These are phyloP conservation scores for Bostrychus sinensis DNA, from an alignment of 2,113 vertebrate genomes.

Conservation along the genomic window DNA sequence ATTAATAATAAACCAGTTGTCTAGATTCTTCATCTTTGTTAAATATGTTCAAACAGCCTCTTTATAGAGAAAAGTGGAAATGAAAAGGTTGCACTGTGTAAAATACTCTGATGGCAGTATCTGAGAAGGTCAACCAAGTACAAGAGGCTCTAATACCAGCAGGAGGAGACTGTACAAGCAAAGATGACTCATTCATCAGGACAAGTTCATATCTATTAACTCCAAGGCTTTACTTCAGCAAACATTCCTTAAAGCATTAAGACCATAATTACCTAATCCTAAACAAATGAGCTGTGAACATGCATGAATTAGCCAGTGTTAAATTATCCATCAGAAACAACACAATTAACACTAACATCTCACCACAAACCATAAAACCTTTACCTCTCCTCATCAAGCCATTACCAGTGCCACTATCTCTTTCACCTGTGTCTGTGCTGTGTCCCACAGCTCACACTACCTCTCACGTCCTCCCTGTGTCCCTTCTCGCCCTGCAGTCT, in stretches of 20 bases:
- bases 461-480: slow-evolving; percentile 55
- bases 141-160: neutral
- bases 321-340: neutral
- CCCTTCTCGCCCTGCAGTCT: slow-evolving; percentile 85
- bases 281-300: neutral
- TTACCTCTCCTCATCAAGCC: neutral
- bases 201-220: neutral
- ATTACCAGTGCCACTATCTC: neutral
- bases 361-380: neutral
- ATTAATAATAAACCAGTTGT: no score
- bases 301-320: neutral
- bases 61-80: no score
- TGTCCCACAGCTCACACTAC: slow-evolving; percentile 25
- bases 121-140: neutral
- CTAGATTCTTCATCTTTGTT: no score
- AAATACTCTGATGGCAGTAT: no score
- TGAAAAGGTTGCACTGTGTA: no score
- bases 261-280: neutral
- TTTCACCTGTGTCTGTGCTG: neutral
- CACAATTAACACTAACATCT: neutral
- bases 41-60: no score
- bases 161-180: neutral
- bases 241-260: no score
- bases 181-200: neutral
- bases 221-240: no score